Evolutionary conservation across 35 echinoderm and acorn worm species (phyloP).

Genomic region (Ptychodera flava): DNA sequence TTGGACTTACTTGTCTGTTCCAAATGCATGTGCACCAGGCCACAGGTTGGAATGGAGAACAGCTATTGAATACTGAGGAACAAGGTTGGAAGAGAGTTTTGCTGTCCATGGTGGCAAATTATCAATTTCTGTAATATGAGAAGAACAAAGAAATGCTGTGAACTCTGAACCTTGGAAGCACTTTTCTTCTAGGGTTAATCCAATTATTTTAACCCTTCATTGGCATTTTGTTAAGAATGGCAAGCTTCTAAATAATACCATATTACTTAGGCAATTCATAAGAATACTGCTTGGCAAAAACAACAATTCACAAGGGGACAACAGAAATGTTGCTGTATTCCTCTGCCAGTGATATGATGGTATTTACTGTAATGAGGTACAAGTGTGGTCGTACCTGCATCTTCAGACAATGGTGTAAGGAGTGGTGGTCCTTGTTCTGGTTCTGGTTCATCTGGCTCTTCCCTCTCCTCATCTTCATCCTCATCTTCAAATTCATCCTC

Average conservation of each 20-base stretch:
- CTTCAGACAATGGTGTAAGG: slow-evolving; percentile 93
- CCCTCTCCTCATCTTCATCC: slow-evolving; percentile 95
- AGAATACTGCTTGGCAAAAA: no score
- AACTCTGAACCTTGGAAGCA: no score
- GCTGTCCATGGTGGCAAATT: slow-evolving; percentile 82
- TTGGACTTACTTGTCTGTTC: slow-evolving; percentile 95
- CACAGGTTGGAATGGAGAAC: slow-evolving; percentile 92
- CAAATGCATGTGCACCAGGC: slow-evolving; percentile 94
- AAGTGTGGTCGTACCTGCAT: slow-evolving; percentile 94
- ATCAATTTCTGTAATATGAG: slow-evolving; percentile 69
- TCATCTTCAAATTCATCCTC: slow-evolving; percentile 99
- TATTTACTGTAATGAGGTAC: no score
- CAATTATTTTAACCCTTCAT: no score
- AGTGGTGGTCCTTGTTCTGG: slow-evolving; percentile 95
- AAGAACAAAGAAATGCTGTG: no score
- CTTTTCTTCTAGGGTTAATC: no score
- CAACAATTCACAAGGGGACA: no score
- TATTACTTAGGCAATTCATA: no score
- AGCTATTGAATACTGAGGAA: slow-evolving; percentile 89
- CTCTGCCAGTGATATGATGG: no score
- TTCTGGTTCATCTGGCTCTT: slow-evolving; percentile 98
- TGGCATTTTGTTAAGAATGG: no score
- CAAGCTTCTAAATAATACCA: no score
- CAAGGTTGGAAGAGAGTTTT: slow-evolving; percentile 66
- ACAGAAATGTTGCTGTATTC: no score